These are phyloP conservation scores for Coregonus suidteri DNA, from an alignment of 2,797 vertebrate species.

Conservation along the genomic window DNA sequence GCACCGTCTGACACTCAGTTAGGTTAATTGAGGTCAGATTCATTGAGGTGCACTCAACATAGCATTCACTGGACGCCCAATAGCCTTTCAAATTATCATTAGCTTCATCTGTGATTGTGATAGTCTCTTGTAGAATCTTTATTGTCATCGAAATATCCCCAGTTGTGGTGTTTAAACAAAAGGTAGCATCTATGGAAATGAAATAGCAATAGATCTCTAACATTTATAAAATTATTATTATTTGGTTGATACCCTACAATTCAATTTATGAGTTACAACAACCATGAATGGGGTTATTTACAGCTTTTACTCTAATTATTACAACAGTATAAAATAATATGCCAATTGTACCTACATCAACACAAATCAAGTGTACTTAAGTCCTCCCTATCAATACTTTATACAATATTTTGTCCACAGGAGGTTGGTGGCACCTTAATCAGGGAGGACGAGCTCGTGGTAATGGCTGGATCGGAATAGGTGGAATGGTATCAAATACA, in stretches of 20 bases:
- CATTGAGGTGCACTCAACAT: constrained; percentile 1
- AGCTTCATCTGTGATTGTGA: not conserved
- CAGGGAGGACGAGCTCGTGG: too few relatives aligned
- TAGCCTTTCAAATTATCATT: fast-evolving
- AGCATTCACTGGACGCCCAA: not conserved
- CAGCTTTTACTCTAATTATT: not conserved
- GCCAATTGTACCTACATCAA: too few relatives aligned
- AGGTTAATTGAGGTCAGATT: not conserved
- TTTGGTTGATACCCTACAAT: not conserved
- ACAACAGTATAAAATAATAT: not conserved
- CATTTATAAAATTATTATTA: not conserved
- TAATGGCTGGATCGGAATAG: too few relatives aligned
- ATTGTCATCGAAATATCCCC: not conserved
- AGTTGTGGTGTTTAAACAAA: not conserved
- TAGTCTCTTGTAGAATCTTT: fast-evolving
- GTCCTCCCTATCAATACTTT: not conserved
- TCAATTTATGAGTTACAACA: not conserved
- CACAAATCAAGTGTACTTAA: not conserved
- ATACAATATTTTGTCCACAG: not conserved
- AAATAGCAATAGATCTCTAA: not conserved
- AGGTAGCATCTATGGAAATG: not conserved
- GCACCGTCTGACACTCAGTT: not conserved
- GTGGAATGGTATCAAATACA: too few relatives aligned
- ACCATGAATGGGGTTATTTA: not conserved
- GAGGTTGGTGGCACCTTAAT: too few relatives aligned